Evolutionary conservation across 2,888 invertebrate genomes (phyloP).

Genomic region (Hecatera dysodea): DNA sequence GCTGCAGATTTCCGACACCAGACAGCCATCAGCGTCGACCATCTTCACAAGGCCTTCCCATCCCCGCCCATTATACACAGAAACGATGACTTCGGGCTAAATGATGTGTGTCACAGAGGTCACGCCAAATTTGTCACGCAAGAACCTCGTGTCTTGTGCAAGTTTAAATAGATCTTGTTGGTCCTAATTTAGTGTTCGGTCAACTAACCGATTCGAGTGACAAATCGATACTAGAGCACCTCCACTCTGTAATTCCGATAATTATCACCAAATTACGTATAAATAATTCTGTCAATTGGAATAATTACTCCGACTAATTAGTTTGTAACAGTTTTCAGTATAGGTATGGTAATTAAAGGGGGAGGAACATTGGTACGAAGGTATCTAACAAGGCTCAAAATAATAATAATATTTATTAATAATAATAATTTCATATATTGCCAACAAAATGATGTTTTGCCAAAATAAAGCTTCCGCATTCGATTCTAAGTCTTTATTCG

Average conservation of each 20-base stretch:
- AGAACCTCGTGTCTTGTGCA: conserved; percentile 57
- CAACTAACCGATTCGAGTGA: not conserved
- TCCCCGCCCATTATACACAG: conserved; percentile 2
- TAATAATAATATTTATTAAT: not conserved
- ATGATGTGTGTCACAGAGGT: conserved; percentile 28
- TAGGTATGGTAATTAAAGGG: conserved; percentile 10
- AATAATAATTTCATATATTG: too few species aligned
- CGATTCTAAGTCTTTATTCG: not conserved
- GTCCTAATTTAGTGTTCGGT: conserved; percentile 21
- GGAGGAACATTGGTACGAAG: not conserved
- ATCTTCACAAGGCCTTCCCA: conserved; percentile 39
- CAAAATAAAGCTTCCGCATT: not conserved
- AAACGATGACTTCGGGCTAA: conserved; percentile 20
- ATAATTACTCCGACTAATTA: conserved; percentile 37
- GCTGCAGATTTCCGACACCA: conserved; percentile 62
- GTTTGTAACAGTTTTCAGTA: conserved; percentile 17
- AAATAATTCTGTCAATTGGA: conserved; percentile 41
- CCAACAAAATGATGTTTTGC: too few species aligned
- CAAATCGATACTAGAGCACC: conserved; percentile 26
- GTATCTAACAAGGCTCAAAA: not conserved
- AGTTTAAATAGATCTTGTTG: conserved; percentile 66
- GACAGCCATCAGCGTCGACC: conserved; percentile 69
- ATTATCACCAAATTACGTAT: conserved; percentile 38
- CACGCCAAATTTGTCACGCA: conserved; percentile 39
- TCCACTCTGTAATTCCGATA: conserved; percentile 14